Evolutionary conservation across 2,113 vertebrate species (phyloP), one percentile per base, ranked within the genome.

Genomic region (Aleadryas rufinucha): DNA sequence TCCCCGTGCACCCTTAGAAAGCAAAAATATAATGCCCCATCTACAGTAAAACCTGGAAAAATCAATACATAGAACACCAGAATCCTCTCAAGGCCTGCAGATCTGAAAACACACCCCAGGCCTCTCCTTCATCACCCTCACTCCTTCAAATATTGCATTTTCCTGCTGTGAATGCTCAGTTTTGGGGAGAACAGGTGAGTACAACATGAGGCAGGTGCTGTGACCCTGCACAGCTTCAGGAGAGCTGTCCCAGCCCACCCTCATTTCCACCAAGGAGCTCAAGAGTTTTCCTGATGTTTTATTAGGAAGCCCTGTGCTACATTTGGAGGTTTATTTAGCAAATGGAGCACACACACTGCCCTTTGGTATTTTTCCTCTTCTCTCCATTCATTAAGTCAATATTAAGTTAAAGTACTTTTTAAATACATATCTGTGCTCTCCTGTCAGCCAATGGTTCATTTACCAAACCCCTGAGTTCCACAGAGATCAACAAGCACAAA

Each of bases 261-360:
- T 70, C 59, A 11, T 31, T n/a, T 19, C 27, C 49, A 84, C 17
- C 44, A 53, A 33, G 42, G 35, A 93, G 56, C 60, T 87, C 72
- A 16, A 16, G 39, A 83, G 37, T 11, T 65, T 50, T 22, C 24
- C 64, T 90, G 16, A 74, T 35, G 68, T 42, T 83, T 91, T 74
- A 64, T 66, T 42, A 86, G 37, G 54, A 90, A 92, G 26, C 42
- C 31, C 44, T 56, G 13, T 10, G 47, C 84, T 66, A 16, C 72
- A 84, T 82, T 4, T 20, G 53, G 35, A 41, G 28, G 56, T 86
- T 94, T 95, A 64, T 84, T 91, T 75, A 87, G 64, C 72, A 81
- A 56, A 71, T 26, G 17, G 76, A 88, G 44, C 56, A 68, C 15
- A 68, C 15, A 20, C 6, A 0, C 9, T 42, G 52, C 47, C 84